Percentiles rank a stretch among this genome's conserved stretches.
These are phyloP conservation scores for Xenotilapia flavipinnis DNA, from an alignment of 2,113 vertebrate genomes.

Conservation along the genomic window DNA sequence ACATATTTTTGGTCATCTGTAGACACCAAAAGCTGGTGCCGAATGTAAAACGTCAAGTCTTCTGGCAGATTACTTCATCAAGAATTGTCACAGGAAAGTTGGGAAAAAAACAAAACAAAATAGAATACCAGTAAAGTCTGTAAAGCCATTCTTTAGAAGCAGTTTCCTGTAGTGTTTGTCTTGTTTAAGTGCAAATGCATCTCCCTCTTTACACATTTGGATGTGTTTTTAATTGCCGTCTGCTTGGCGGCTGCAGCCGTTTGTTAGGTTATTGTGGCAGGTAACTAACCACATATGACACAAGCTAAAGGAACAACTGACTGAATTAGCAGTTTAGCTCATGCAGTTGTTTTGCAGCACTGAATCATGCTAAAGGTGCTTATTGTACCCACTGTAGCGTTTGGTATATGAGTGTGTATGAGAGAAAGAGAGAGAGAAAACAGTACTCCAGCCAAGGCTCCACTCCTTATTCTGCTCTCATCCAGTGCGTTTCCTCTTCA, in stretches of 20 bases:
- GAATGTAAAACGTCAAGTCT: not conserved
- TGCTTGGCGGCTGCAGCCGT: not conserved
- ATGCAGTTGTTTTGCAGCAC: constrained; percentile 8
- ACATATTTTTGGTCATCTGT: constrained; percentile 19
- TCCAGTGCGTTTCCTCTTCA: constrained; percentile 57
- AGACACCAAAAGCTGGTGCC: not conserved
- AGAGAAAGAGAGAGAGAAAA: constrained; percentile 6
- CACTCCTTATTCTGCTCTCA: constrained; percentile 21
- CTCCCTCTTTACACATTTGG: not conserved
- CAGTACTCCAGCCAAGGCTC: constrained; percentile 32
- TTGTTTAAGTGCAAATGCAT: constrained; percentile 24
- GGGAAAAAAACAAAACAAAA: not conserved
- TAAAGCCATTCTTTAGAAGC: not conserved
- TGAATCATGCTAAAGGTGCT: constrained; percentile 10
- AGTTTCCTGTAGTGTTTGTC: constrained; percentile 28
- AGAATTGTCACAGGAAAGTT: not conserved
- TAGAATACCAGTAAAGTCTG: not conserved
- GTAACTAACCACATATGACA: not conserved
- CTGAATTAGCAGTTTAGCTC: not conserved
- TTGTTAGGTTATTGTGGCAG: not conserved
- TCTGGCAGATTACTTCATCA: not conserved
- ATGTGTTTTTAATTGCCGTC: not conserved
- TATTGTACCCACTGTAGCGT: not conserved
- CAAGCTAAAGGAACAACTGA: not conserved
- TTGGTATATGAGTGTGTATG: not conserved